Evolutionary conservation across 2,888 invertebrate genomes (phyloP), one percentile per base, ranked within the genome.

Genomic region (Hipparchia semele): DNA sequence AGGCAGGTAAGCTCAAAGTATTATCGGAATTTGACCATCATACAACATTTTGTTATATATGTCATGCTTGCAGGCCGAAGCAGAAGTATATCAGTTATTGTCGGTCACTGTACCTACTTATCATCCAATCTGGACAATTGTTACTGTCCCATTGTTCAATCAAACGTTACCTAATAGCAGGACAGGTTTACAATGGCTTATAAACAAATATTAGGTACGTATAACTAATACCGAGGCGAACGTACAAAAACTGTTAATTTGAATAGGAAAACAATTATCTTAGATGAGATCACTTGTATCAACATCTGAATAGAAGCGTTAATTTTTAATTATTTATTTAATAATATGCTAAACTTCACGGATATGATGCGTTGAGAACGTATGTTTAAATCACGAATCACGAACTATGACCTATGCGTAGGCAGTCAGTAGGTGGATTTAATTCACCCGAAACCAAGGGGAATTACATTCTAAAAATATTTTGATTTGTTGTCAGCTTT

Each of bases 311-410:
- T 13, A n/a, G n/a, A 33, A 60, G 5, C 5, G 60, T 45, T 13
- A 7, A 39, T 39, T 39, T 13, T 23, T 56, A 54, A 54, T n/a
- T 54, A 54, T n/a, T 10, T 54, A 54, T 54, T 54, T 54, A 54
- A 4, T 13, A 8, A 9, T 12, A 60, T 39, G 60, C 39, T 61
- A 46, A 49, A 49, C 13, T 46, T 62, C 13, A 49, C 62, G 62
- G 62, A 62, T 46, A n/a, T 46, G 59, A 62, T 46, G 46, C 45
- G 12, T 62, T 45, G 59, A 10, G 33, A 59, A 10, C 61, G 39
- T 12, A 12, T 5, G 60, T 6, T 61, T 61, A 6, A 60, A 45
- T 61, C 60, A 61, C 45, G 60, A 61, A 7, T 33, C 33, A 45
- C 2, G n/a, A 61, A 9, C 39, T n/a, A 61, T 61, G 39, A 39